These are phyloP conservation scores for Alcis repandata DNA, from an alignment of 2,888 invertebrate genomes.

Conservation along the genomic window DNA sequence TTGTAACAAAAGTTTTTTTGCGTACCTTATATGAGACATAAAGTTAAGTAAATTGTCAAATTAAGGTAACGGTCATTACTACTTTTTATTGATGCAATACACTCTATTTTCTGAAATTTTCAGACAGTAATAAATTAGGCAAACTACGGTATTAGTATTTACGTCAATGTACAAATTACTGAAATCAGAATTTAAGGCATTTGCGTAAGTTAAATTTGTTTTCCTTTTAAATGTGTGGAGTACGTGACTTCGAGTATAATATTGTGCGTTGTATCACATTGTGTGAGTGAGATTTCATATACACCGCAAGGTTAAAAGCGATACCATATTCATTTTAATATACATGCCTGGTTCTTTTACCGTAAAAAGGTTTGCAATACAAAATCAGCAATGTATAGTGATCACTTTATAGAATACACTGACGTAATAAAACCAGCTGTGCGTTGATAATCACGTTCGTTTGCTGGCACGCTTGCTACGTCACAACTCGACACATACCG, in stretches of 20 bases:
- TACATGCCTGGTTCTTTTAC: slow-evolving; percentile 17
- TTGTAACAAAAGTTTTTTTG: no score
- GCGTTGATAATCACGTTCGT: slow-evolving; percentile 78
- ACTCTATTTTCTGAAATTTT: neutral
- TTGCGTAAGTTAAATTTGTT: slow-evolving; percentile 10
- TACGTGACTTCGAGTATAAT: slow-evolving; percentile 37
- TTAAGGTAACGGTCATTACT: no score
- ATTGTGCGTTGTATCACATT: slow-evolving; percentile 28
- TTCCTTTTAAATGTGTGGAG: slow-evolving; percentile 8
- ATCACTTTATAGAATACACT: slow-evolving; percentile 17
- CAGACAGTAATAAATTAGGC: neutral
- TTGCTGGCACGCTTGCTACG: slow-evolving; percentile 70
- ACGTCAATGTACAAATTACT: neutral
- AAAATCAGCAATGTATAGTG: slow-evolving; percentile 51
- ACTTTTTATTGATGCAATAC: no score
- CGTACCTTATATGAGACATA: no score
- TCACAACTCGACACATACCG: slow-evolving; percentile 58
- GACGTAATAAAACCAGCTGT: slow-evolving; percentile 67
- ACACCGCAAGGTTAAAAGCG: slow-evolving; percentile 6
- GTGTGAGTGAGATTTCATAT: slow-evolving; percentile 34
- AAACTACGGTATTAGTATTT: neutral
- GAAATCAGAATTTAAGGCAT: neutral
- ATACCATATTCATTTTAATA: slow-evolving; percentile 1
- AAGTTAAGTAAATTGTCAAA: no score
- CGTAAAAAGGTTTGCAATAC: neutral